Conservation (phyloP, 2,888 invertebrate species). For the Meta bourneti region DNA sequence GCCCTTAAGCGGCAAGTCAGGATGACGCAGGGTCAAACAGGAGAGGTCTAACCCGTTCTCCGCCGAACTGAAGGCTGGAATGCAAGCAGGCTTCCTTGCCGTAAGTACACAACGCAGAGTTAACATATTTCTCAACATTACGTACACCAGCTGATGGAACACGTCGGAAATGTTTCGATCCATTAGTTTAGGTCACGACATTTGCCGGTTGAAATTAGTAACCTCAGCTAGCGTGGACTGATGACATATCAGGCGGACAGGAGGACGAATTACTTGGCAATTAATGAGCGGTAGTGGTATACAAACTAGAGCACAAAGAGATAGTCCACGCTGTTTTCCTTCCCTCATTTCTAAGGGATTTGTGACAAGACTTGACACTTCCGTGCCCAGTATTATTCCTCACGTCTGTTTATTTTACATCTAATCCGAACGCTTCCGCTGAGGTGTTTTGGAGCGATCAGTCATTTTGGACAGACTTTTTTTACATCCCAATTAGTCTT, state of each 20-base stretch:
- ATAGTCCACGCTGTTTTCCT: no score
- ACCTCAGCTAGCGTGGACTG: not conserved
- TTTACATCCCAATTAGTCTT: not conserved
- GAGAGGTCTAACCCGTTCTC: slow-evolving; percentile 71
- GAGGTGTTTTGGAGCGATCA: not conserved
- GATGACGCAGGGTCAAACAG: slow-evolving; percentile 59
- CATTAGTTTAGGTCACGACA: slow-evolving; percentile 48
- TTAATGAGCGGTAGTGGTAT: not conserved
- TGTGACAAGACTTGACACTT: not conserved
- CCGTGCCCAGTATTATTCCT: not conserved
- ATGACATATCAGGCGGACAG: not conserved
- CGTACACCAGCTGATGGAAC: slow-evolving; percentile 3
- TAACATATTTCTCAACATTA: not conserved
- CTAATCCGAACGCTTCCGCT: not conserved
- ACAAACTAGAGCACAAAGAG: not conserved
- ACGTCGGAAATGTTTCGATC: slow-evolving; percentile 28
- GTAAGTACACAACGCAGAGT: not conserved
- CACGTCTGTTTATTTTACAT: not conserved
- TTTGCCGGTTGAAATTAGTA: slow-evolving; percentile 1
- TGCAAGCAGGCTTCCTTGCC: slow-evolving; percentile 4
- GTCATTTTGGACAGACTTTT: not conserved
- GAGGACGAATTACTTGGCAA: not conserved
- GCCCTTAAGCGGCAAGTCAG: slow-evolving; percentile 21
- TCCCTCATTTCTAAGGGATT: no score
- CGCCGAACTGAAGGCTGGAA: slow-evolving; percentile 41